A percentile compares a stretch with the other conserved stretches of the same genome.
phyloP scores from a whole-genome alignment of 2,113 vertebrate species.

The Atlantisia rogersi region DNA sequence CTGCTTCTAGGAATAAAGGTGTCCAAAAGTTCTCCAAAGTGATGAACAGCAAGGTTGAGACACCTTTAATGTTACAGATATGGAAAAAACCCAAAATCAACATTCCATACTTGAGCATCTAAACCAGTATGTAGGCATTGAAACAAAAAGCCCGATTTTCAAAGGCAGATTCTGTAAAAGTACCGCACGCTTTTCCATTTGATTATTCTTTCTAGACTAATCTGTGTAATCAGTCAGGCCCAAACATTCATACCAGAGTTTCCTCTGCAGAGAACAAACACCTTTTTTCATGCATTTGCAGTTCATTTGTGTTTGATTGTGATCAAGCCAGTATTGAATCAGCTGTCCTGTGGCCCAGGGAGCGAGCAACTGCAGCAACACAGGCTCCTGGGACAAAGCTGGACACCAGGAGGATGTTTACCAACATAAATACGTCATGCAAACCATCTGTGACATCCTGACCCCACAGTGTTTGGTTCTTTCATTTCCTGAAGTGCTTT shows the following conservation, averaged over 20 bases:
- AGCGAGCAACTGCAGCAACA: background rate
- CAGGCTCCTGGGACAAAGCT: background rate
- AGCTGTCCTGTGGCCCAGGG: background rate
- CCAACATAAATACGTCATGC: background rate
- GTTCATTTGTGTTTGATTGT: background rate
- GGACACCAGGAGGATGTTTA: background rate
- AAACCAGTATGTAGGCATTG: background rate
- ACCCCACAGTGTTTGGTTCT: background rate
- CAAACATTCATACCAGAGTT: background rate
- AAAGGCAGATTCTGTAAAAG: background rate
- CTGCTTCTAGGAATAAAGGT: background rate
- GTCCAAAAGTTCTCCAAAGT: background rate
- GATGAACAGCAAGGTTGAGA: background rate
- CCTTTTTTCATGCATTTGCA: background rate
- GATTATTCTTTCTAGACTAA: background rate
- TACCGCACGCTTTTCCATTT: background rate
- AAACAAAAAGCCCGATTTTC: background rate
- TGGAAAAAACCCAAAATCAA: background rate
- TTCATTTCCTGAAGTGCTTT: slow-evolving; percentile 1
- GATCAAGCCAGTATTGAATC: background rate
- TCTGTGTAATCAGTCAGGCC: background rate
- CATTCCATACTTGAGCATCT: background rate
- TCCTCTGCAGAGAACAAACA: background rate
- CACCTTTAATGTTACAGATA: background rate
- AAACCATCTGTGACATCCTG: background rate